These are phyloP conservation scores for Chrysomallon squamiferum DNA, from an alignment of 1,140 invertebrate genomes.

Conservation along the genomic window DNA sequence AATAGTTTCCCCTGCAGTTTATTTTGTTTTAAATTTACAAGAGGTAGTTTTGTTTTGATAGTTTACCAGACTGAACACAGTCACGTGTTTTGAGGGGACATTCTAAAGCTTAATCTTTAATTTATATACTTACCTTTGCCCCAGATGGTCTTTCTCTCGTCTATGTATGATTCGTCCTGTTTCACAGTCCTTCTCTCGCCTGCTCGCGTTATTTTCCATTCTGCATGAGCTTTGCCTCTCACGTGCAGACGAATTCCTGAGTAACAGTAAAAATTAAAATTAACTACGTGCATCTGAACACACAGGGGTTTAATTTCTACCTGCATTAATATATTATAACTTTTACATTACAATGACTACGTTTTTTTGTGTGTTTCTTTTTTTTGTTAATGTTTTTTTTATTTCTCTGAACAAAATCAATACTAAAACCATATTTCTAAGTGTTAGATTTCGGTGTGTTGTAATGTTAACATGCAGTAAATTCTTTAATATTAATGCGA, in stretches of 20 bases:
- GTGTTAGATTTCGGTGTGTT: too few relatives aligned
- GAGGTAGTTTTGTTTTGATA: too few relatives aligned
- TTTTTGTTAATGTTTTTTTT: neutral
- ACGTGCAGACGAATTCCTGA: constrained; percentile 78
- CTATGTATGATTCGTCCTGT: constrained; percentile 84
- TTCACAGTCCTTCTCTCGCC: constrained; percentile 79
- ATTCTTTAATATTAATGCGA: too few relatives aligned
- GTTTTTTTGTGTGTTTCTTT: neutral
- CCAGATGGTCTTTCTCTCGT: constrained; percentile 79
- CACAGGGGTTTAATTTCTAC: neutral
- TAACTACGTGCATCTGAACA: too few relatives aligned
- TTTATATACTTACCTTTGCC: constrained; percentile 76
- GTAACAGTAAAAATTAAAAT: constrained; percentile 13
- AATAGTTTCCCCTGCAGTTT: too few relatives aligned
- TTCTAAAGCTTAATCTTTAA: too few relatives aligned
- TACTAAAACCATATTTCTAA: too few relatives aligned
- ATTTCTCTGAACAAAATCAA: neutral
- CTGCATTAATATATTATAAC: neutral
- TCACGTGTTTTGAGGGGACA: too few relatives aligned
- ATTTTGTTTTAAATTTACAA: too few relatives aligned
- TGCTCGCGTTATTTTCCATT: constrained; percentile 82
- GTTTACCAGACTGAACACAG: too few relatives aligned
- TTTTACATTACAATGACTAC: neutral
- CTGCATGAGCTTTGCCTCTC: constrained; percentile 79
- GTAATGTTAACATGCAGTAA: too few relatives aligned